Evolutionary conservation across 2,113 vertebrate species (phyloP).

Genomic region (Sapajus apella): DNA sequence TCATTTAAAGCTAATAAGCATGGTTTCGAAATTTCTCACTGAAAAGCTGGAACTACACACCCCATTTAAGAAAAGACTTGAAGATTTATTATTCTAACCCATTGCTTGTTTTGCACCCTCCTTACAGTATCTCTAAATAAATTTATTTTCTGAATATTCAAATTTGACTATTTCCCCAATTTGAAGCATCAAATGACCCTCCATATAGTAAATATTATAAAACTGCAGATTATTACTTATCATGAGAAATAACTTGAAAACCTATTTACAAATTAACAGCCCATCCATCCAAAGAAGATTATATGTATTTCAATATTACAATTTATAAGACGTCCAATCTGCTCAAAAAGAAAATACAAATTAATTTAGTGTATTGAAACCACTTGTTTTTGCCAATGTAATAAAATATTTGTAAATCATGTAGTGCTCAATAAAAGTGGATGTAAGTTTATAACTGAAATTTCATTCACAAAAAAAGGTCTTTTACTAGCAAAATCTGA

Average conservation of each 20-base stretch:
- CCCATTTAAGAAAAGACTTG: conserved; percentile 22
- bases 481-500: conserved; percentile 58
- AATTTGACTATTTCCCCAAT: conserved; percentile 34
- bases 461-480: conserved; percentile 28
- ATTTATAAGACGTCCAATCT: neutral
- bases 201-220: neutral
- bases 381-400: neutral
- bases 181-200: conserved; percentile 21
- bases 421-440: conserved; percentile 42
- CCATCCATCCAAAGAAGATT: conserved; percentile 11
- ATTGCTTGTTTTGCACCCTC: neutral
- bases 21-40: conserved; percentile 16
- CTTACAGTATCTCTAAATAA: conserved; percentile 14
- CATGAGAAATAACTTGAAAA: conserved; percentile 11
- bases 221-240: neutral
- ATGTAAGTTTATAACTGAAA: conserved; percentile 13
- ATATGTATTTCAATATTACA: neutral
- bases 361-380: conserved; percentile 26
- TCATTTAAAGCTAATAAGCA: neutral
- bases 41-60: conserved; percentile 27
- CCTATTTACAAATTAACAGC: neutral
- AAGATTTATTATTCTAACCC: conserved; percentile 10
- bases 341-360: conserved; percentile 46
- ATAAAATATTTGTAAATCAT: neutral
- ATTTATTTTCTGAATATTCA: conserved; percentile 36